phyloP scores from a whole-genome alignment of 2,113 vertebrate genomes.

The Poecilia latipinna region DNA sequence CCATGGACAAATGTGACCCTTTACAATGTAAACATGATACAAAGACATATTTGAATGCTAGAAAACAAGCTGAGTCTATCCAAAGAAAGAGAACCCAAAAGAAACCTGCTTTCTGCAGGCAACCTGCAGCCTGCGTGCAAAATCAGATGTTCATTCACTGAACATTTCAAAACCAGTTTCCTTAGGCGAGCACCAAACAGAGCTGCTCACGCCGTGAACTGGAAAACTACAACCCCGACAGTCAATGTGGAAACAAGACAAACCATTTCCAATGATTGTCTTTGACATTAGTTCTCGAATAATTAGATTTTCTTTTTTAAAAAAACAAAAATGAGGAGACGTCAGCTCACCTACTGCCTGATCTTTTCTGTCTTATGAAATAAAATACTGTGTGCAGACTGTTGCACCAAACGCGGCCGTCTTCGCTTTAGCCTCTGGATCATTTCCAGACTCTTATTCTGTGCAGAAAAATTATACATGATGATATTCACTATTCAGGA shows the following conservation, averaged over 20 bases:
- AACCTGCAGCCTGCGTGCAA: conserved; percentile 50
- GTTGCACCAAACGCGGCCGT: conserved; percentile 15
- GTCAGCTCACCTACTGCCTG: conserved; percentile 38
- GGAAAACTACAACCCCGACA: conserved; percentile 42
- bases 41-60: conserved; percentile 68
- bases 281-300: conserved; percentile 38
- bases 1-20: conserved; percentile 75
- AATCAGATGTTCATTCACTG: conserved; percentile 38
- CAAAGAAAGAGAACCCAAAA: conserved; percentile 50
- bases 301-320: background rate
- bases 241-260: conserved; percentile 58
- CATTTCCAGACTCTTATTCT: conserved; percentile 29
- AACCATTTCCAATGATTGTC: conserved; percentile 69
- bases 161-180: conserved; percentile 46
- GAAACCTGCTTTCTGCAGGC: conserved; percentile 53
- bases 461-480: conserved; percentile 35
- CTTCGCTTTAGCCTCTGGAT: conserved; percentile 33
- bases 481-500: conserved; percentile 44
- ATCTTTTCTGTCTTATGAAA: conserved; percentile 39
- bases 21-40: conserved; percentile 83
- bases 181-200: conserved; percentile 49
- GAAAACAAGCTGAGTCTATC: conserved; percentile 67
- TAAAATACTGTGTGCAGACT: conserved; percentile 34
- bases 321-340: conserved; percentile 39
- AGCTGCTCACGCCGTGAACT: conserved; percentile 19